Percentiles rank a stretch among this genome's conserved stretches.
Evolutionary conservation across 2,888 invertebrate species (phyloP).

Genomic region (Drosophila macrospina): DNA sequence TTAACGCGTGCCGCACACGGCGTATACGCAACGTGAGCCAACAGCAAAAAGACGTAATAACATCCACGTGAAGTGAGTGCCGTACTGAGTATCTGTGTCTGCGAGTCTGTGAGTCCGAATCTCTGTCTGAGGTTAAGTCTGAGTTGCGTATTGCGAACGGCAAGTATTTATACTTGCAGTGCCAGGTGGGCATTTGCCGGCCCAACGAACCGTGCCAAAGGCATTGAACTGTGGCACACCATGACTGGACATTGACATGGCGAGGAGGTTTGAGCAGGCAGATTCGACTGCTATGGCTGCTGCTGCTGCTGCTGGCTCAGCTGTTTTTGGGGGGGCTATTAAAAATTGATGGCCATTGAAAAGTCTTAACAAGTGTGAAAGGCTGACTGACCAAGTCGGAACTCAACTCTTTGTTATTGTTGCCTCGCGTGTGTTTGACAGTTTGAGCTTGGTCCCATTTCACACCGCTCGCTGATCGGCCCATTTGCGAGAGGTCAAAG

Average conservation of each 20-base stretch:
- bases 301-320: conserved; percentile 10
- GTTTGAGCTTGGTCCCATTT: conserved; percentile 42
- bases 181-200: conserved; percentile 52
- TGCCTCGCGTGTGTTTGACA: conserved; percentile 70
- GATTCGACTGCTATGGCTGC: conserved; percentile 8
- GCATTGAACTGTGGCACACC: conserved; percentile 72
- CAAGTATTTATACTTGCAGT: conserved; percentile 48
- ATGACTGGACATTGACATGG: conserved; percentile 52
- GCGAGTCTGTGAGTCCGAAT: conserved; percentile 8
- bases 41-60: conserved; percentile 48
- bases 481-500: conserved; percentile 41
- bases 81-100: conserved; percentile 14
- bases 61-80: conserved; percentile 54
- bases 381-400: conserved; percentile 34
- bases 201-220: conserved; percentile 71
- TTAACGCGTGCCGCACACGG: conserved; percentile 69
- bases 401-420: conserved; percentile 40
- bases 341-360: conserved; percentile 76
- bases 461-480: conserved; percentile 6
- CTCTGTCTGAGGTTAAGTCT: conserved; percentile 10
- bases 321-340: conserved; percentile 43
- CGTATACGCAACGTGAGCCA: conserved; percentile 69
- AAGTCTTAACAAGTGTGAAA: conserved; percentile 71
- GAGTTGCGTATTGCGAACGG: conserved; percentile 8
- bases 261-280: not conserved